Conservation (phyloP, 1,140 invertebrate genomes). For the Diachasma alloeum region DNA sequence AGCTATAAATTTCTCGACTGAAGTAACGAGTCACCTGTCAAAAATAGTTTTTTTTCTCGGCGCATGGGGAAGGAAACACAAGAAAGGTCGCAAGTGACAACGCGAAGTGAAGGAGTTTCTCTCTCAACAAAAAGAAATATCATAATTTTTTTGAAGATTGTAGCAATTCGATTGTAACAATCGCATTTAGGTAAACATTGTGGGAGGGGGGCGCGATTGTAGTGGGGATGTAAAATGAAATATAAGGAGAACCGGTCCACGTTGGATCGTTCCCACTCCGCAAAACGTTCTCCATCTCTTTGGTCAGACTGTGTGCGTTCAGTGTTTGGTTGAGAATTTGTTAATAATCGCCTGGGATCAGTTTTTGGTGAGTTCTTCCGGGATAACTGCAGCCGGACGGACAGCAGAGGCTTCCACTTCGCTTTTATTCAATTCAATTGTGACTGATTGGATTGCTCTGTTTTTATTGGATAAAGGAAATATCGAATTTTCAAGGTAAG, state of each 20-base stretch:
- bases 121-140: neutral
- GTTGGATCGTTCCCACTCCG: slow-evolving; percentile 46
- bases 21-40: too few relatives aligned
- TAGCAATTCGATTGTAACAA: neutral
- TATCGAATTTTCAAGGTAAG: neutral
- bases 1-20: too few relatives aligned
- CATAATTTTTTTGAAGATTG: neutral
- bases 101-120: neutral
- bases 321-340: neutral
- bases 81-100: neutral
- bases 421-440: neutral
- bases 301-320: slow-evolving; percentile 16
- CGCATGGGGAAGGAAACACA: too few relatives aligned
- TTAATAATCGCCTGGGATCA: neutral
- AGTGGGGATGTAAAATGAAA: slow-evolving; percentile 31
- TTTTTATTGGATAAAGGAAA: neutral
- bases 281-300: slow-evolving; percentile 39
- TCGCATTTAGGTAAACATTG: neutral
- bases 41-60: too few relatives aligned
- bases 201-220: neutral
- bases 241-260: slow-evolving; percentile 58
- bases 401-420: neutral
- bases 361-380: neutral
- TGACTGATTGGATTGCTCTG: neutral
- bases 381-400: neutral